Evolutionary conservation across 2,113 vertebrate species (phyloP), one percentile per base, ranked within the genome.

Genomic region (Pteruthius melanotis): DNA sequence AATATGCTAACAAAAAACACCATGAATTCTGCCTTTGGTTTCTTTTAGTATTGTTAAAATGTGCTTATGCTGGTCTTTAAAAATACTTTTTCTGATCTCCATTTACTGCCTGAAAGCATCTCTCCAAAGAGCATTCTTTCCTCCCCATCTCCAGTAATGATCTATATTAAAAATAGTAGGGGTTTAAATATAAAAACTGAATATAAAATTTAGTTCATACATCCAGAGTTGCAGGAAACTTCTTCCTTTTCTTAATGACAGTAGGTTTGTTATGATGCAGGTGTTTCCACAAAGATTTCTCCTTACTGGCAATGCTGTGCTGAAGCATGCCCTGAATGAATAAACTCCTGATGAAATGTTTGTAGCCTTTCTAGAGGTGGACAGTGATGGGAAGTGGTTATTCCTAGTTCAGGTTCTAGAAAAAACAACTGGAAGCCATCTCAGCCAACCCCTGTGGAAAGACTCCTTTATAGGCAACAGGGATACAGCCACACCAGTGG

Each of bases 221-320:
- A 27, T 50, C 31, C 42, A 42, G 37, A 82, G 13, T 24, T 16
- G 6, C 54, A 83, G 95, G 95, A 96, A 96, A 79, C 88, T 83
- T 96, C 90, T 93, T 94, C 17, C 27, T 84, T 70, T 76, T 92
- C 90, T 92, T 95, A 97, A 91, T 7, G 45, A 88, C 79, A 96
- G 54, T 76, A 92, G 92, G 60, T 75, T 79, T 5, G 5, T 63
- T 84, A 83, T 53, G 93, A 96, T 10, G 6, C 78, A 96, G 93
- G 93, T 91, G 79, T 85, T 97, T 83, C 76, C 86, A 86, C 69
- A 87, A 96, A 81, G 69, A 82, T 40, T 87, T 83, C 49, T 75
- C 59, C 31, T 91, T 66, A 93, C 65, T 68, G 49, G 45, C 40
- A 76, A 60, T 65, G 40, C 83, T 77, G 44, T 16, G 21, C 35